Evolutionary conservation across 2,797 vertebrate genomes (phyloP).

Genomic region (Myripristis murdjan): DNA sequence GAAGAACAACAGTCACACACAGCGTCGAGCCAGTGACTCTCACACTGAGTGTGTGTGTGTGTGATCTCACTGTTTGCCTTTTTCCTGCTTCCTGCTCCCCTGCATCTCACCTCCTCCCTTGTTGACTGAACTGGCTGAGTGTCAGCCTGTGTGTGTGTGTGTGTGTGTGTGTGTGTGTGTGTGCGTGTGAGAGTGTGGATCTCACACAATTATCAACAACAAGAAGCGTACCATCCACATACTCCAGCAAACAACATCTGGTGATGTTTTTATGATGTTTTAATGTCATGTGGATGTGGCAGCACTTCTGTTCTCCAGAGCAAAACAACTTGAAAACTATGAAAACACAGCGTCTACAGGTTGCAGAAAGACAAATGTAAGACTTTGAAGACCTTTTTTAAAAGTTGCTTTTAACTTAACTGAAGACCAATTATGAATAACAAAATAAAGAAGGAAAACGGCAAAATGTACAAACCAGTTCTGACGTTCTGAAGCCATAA

Average conservation of each 20-base stretch:
- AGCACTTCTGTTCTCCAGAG: no score
- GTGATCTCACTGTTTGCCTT: constrained; percentile 59
- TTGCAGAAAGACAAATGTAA: no score
- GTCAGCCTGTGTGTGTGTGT: neutral
- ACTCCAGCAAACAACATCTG: constrained; percentile 25
- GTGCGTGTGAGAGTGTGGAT: constrained; percentile 5
- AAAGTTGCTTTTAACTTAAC: no score
- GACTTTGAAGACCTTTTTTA: no score
- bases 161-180: constrained; percentile 19
- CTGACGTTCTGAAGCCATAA: no score
- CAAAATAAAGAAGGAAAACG: no score
- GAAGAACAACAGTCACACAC: constrained; percentile 44
- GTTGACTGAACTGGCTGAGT: neutral
- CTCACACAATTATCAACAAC: constrained; percentile 53
- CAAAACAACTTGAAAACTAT: no score
- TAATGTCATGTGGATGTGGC: constrained; percentile 4
- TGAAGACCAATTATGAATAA: no score
- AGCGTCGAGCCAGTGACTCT: constrained; percentile 28
- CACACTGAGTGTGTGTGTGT: constrained; percentile 27
- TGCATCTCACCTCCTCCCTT: constrained; percentile 45
- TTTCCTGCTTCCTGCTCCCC: constrained; percentile 64
- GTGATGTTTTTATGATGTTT: constrained; percentile 4
- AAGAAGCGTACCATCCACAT: neutral
- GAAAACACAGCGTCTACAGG: no score
- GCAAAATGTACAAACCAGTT: no score